Evolutionary conservation across 2,888 invertebrate genomes (phyloP), one percentile per base, ranked within the genome.

Genomic region (Drosophila barbarae): DNA sequence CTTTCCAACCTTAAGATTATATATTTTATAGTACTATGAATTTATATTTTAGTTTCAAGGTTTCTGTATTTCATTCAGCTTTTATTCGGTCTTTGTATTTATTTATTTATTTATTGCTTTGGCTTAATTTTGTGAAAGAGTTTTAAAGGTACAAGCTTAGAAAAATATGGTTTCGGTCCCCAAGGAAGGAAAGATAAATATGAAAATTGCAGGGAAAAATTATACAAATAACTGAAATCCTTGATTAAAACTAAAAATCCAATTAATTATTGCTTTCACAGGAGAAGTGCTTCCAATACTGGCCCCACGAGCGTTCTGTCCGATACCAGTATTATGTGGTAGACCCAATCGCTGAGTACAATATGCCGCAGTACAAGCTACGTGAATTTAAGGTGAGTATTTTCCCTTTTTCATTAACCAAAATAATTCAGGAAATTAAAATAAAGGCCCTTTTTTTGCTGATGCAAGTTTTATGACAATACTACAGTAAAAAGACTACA

Each of bases 261-360:
- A 13, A 39, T 23, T 4, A 26, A 26, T n/a, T 3, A 26, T 28
- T 28, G 18, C n/a, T 30, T 9, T 13, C 91, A 76, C 89, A 97
- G 96, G 99, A 99, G 90, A 99, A 99, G 91, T 99, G 99, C 88
- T 97, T 97, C 89, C 98, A 98, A 89, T 99, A 99, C 90, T 99
- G 99, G 99, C 99, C 99, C 0, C 96, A 96, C 83, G 99, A 99
- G 88, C 93, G 98, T 83, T 98, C 98, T 32, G 97, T 98, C 39
- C 93, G 98, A 70, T 99, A 98, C 90, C 98, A 98, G 88, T 98
- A 96, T 90, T 98, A 98, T 90, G 98, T 99, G 46, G 98, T 99
- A 23, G 99, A 99, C 90, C 99, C 99, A 12, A 98, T 99, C 85
- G 98, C 99, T 7, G 99, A 99, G 90, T 99, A 99, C 90, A 98